Conservation (phyloP, 1,140 invertebrate genomes). For the Euura saliciscinereae region DNA sequence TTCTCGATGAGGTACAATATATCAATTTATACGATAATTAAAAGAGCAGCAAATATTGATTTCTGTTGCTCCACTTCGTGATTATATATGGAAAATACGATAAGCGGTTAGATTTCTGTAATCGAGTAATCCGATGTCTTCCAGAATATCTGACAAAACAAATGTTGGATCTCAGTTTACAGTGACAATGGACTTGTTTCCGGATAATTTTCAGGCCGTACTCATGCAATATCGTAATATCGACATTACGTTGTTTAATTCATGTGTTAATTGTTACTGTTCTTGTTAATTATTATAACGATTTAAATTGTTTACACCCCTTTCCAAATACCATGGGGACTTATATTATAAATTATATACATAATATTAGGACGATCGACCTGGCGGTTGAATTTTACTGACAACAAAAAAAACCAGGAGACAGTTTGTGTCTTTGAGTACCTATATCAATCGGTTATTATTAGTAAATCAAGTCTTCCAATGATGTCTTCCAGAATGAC, state of each 20-base stretch:
- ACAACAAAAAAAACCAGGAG: background rate
- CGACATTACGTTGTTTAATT: too few relatives aligned
- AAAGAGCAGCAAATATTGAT: background rate
- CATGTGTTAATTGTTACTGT: background rate
- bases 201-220: background rate
- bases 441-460: background rate
- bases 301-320: background rate
- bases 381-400: background rate
- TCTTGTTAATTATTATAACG: background rate
- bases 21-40: background rate
- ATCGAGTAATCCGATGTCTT: conserved; percentile 44
- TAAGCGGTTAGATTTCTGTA: conserved; percentile 19
- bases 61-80: background rate
- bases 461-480: conserved; percentile 33
- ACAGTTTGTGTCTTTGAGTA: background rate
- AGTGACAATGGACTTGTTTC: background rate
- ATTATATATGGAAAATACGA: background rate
- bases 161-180: background rate
- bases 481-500: conserved; percentile 39
- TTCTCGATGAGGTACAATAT: too few relatives aligned
- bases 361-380: background rate
- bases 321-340: background rate
- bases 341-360: background rate
- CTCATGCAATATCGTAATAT: background rate
- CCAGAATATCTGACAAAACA: conserved; percentile 23